phyloP scores from a whole-genome alignment of 2,888 invertebrate genomes.

The Elysia crispata region DNA sequence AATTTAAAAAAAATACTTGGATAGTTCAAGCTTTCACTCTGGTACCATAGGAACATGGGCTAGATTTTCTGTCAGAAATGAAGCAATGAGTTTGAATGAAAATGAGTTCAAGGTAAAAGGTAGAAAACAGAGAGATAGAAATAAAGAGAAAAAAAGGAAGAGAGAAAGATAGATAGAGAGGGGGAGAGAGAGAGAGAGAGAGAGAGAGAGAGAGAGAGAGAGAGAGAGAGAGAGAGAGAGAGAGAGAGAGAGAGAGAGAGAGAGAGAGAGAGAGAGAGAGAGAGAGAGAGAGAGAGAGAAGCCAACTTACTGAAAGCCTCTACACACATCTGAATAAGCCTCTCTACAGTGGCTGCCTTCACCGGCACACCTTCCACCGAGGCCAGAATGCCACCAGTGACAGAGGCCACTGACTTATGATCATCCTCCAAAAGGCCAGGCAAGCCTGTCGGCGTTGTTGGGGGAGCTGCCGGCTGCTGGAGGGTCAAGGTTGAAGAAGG shows the following conservation, averaged over 20 bases:
- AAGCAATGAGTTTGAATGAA: too few relatives aligned
- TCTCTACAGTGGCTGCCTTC: conserved; percentile 75
- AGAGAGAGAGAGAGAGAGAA: background rate
- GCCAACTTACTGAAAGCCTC: conserved; percentile 77
- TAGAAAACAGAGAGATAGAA: too few relatives aligned
- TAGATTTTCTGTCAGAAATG: too few relatives aligned
- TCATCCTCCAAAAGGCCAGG: conserved; percentile 71
- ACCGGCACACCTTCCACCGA: conserved; percentile 37
- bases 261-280: background rate
- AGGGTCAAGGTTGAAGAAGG: background rate
- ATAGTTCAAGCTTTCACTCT: too few relatives aligned
- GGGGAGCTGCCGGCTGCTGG: background rate
- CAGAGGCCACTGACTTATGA: conserved; percentile 53
- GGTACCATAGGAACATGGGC: too few relatives aligned
- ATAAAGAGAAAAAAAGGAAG: too few relatives aligned
- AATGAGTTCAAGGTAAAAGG: too few relatives aligned
- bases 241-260: background rate
- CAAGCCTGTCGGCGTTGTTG: conserved; percentile 22
- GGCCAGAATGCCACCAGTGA: conserved; percentile 20
- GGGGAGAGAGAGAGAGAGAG: too few relatives aligned
- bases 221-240: background rate
- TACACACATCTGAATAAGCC: conserved; percentile 76
- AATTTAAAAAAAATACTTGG: too few relatives aligned
- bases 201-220: background rate
- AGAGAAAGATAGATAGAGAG: too few relatives aligned